Base-by-base conservation (phyloP, 64 coral and sea anemone genomes). In the Cladopsammia gracilis region DNA sequence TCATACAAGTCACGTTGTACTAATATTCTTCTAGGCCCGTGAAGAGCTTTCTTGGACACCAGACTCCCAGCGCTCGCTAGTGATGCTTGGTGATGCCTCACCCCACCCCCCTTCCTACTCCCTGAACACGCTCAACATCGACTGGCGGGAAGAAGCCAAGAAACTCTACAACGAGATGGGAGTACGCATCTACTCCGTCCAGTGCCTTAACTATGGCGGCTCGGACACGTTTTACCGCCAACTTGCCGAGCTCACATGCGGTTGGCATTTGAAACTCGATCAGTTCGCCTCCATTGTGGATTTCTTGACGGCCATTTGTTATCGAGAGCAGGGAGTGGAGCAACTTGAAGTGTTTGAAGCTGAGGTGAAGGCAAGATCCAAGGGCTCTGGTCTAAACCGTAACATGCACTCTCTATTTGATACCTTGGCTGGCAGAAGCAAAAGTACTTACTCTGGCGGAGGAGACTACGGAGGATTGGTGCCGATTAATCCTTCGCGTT, bases 221-320 rank as follows among this genome's bases (percentile, higher is more conserved):
- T 89, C 97, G 2, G 61, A 90, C 25, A 78, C 94, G 0, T 98
- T 98, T 65, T 98, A 98, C 85, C 89, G 93, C 12, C 64, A 96
- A 57, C 68, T 98, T 24, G 94, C 97, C 4, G 94, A 98, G 62
- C 49, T 98, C 3, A 88, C 94, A 0, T 96, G 97, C 25, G 97
- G 97, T 14, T 98, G 97, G 97, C 97, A 98, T 74, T 77, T 98
- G 26, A 98, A 98, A 48, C 88, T 98, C n/a, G 97, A 96, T 71
- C 97, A 98, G 70, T 98, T 98, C 62, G 91, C 97, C 7, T 95
- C 97, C 2, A 93, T 98, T 26, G 94, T 98, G 2, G 97, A 98
- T 61, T 98, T 93, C 62, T 51, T 98, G 19, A 98, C 94, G 1
- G 97, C 97, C 0, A 98, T 98, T 4, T 98, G 97, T 56, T 98